A percentile compares a stretch with the other conserved stretches of the same genome.
phyloP scores from a whole-genome alignment of 2,113 vertebrate species.

The Typhlomys cinereus region DNA sequence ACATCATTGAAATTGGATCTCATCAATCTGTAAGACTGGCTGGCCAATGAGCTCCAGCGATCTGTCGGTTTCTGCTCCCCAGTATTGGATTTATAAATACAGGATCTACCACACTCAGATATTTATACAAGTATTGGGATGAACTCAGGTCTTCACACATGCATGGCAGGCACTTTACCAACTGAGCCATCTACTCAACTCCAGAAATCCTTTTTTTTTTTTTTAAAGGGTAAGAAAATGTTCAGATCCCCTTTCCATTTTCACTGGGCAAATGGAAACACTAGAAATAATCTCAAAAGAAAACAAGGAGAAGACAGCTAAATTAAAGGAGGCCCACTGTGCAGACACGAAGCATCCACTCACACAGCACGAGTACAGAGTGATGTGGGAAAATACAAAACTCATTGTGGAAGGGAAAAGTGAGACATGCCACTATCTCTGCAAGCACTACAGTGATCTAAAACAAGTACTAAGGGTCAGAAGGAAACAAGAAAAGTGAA shows the following conservation, averaged over 20 bases:
- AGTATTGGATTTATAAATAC: neutral
- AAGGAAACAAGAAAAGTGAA: conserved; percentile 49
- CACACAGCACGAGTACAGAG: neutral
- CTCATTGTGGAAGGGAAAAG: neutral
- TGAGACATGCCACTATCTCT: neutral
- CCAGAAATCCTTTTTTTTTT: neutral
- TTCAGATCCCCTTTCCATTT: neutral
- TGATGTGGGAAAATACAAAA: neutral
- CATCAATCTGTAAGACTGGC: neutral
- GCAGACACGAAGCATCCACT: neutral
- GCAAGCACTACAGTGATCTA: neutral
- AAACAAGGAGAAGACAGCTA: neutral
- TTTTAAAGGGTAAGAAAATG: conserved; percentile 33
- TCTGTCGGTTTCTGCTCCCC: neutral
- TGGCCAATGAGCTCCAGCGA: neutral
- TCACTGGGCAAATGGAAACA: conserved; percentile 2
- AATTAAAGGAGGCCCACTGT: neutral
- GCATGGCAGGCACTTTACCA: neutral
- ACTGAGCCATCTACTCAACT: neutral
- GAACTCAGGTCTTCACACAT: neutral
- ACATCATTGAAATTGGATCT: neutral
- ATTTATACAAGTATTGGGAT: neutral
- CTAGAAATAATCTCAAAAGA: neutral
- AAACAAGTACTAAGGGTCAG: conserved; percentile 21
- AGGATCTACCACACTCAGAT: neutral